Evolutionary conservation across 92 coral and sea anemone species (phyloP).

Genomic region (Hydrozoanthus gracilis): DNA sequence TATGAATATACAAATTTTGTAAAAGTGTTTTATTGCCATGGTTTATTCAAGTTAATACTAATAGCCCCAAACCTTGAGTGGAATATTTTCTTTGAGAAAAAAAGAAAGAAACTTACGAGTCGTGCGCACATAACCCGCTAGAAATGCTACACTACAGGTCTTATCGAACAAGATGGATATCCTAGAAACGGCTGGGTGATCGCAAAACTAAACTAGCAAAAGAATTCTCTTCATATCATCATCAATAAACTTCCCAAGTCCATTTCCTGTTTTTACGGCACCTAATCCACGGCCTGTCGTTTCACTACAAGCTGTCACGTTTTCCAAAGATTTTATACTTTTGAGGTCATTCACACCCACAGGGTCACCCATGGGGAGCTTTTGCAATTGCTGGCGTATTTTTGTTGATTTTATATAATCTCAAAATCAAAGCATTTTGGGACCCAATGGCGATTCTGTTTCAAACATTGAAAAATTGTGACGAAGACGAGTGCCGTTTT

Average conservation of each 20-base stretch:
- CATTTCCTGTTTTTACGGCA: constrained; percentile 27
- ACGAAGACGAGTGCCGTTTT: not conserved
- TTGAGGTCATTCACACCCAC: constrained; percentile 17
- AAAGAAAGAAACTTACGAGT: no score
- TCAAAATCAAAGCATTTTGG: not conserved
- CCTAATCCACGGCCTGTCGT: constrained; percentile 4
- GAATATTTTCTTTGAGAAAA: no score
- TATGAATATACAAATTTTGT: no score
- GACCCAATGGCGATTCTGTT: not conserved
- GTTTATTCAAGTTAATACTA: not conserved
- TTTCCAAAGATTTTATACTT: not conserved
- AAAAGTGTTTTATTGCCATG: not conserved
- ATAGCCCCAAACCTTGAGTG: not conserved
- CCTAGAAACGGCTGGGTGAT: constrained; percentile 16
- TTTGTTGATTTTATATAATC: not conserved
- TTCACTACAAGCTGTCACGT: constrained; percentile 35
- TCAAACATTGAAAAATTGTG: not conserved
- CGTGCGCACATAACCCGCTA: not conserved
- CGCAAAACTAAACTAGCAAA: constrained; percentile 15
- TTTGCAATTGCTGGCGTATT: not conserved
- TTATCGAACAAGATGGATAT: not conserved
- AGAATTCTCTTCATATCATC: not conserved
- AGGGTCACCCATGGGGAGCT: constrained; percentile 3
- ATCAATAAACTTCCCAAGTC: not conserved
- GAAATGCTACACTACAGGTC: not conserved